Base-by-base conservation (phyloP, 2,888 invertebrate genomes). In the Tenthredo notha region DNA sequence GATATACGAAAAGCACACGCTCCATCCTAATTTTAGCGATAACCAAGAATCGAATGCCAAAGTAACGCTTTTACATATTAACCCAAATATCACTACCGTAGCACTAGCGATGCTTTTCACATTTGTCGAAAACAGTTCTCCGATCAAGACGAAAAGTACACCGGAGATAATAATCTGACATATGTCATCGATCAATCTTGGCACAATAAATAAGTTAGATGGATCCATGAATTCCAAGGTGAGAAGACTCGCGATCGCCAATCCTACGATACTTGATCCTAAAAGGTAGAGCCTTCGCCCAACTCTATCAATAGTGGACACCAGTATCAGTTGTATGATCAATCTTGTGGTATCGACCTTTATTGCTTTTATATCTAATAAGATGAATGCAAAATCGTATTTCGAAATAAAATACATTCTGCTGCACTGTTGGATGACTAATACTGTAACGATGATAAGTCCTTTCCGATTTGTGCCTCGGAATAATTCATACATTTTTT, bases 381-480 rank as follows among this genome's bases (percentile, higher is more conserved):
- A n/a, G 21, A 21, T 10, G 1, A 10, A 21, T 58, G 58, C 58
- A 2, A 58, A n/a, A 58, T 58, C 58, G 21, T 21, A 9, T 58
- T 10, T 21, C 1, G 4, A n/a, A 10, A n/a, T 10, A 25, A 58
- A 21, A 21, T 21, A 58, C 33, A 70, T 29, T 3, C 37, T 33
- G 70, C 3, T 40, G n/a, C 75, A 75, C 21, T 50, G 75, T 7
- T 15, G 5, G 10, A 75, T 21, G 25, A 47, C 50, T 25, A 75
- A 29, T 12, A 40, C 1, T 15, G 7, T 12, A 12, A 75, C 15
- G 29, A 77, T 50, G 50, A 77, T 33, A 25, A 77, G 54, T 33
- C 77, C 77, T 77, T 54, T 77, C 33, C 9, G n/a, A 77, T 29
- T 77, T 75, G 15, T 74, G 7, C 74, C 40, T 54, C 50, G 77